Evolutionary conservation across 2,797 vertebrate species (phyloP).

Genomic region (Limnodromus scolopaceus): DNA sequence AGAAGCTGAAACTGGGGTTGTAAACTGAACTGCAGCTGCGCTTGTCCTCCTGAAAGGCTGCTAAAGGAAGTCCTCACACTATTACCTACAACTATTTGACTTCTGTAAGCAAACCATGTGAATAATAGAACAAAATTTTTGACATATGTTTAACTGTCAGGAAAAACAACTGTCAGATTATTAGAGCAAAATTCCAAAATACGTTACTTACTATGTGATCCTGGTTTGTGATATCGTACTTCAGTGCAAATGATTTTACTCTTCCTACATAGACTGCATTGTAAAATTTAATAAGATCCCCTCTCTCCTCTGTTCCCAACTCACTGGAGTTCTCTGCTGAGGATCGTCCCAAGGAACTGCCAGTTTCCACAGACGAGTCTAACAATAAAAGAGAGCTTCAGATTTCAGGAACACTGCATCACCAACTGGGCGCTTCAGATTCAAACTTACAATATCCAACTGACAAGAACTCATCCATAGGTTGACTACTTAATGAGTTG

Average conservation of each 20-base stretch:
- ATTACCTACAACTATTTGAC: not conserved
- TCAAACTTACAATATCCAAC: not conserved
- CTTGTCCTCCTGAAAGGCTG: not conserved
- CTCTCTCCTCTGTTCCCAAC: constrained; percentile 82
- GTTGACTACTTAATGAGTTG: not conserved
- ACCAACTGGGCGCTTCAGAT: not conserved
- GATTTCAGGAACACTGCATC: not conserved
- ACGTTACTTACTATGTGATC: constrained; percentile 84
- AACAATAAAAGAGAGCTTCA: not conserved
- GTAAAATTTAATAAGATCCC: constrained; percentile 97
- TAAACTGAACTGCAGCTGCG: not conserved
- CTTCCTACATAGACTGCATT: constrained; percentile 89
- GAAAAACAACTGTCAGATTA: not conserved
- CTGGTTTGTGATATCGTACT: constrained; percentile 82
- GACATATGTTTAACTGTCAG: not conserved
- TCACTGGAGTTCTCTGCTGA: constrained; percentile 46
- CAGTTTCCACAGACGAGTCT: not conserved
- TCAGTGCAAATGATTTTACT: constrained; percentile 90
- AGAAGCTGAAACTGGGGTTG: not conserved
- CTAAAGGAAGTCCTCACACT: not conserved
- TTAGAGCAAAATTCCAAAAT: not conserved
- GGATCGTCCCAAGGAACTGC: not conserved
- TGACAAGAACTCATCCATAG: not conserved
- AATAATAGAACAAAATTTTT: not conserved
- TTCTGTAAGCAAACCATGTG: not conserved